These are phyloP conservation scores for Acanthis flammea DNA, from an alignment of 2,797 vertebrate genomes.

Conservation along the genomic window DNA sequence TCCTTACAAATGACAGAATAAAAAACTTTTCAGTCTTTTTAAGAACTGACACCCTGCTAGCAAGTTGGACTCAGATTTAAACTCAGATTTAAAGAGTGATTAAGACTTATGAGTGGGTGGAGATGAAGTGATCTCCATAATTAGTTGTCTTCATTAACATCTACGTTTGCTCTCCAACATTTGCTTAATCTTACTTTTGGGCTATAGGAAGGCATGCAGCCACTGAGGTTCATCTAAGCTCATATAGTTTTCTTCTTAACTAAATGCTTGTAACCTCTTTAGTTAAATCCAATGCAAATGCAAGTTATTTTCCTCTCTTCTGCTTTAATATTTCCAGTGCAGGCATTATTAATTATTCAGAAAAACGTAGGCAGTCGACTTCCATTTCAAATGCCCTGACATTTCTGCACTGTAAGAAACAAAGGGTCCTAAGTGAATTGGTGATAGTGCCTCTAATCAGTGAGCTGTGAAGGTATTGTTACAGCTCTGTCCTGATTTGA, in stretches of 20 bases:
- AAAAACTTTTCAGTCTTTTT: background rate
- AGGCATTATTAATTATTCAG: background rate
- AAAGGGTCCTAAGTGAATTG: background rate
- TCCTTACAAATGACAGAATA: background rate
- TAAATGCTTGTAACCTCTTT: background rate
- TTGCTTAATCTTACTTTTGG: background rate
- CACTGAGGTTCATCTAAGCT: background rate
- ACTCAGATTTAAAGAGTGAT: background rate
- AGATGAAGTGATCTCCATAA: background rate
- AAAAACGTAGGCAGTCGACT: background rate
- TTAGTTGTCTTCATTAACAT: background rate
- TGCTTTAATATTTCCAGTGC: background rate
- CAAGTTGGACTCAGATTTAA: background rate
- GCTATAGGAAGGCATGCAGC: background rate
- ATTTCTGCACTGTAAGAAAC: background rate
- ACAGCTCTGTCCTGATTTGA: background rate
- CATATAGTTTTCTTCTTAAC: background rate
- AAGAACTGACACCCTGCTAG: background rate
- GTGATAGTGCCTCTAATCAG: background rate
- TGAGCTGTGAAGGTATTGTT: background rate
- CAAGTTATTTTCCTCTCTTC: background rate
- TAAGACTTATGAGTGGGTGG: background rate
- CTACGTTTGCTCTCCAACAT: background rate
- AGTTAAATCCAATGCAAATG: background rate
- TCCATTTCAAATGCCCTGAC: background rate